Percentiles rank a stretch among this genome's conserved stretches.
Evolutionary conservation across 2,113 vertebrate genomes (phyloP).

Genomic region (Tringa solitaria): DNA sequence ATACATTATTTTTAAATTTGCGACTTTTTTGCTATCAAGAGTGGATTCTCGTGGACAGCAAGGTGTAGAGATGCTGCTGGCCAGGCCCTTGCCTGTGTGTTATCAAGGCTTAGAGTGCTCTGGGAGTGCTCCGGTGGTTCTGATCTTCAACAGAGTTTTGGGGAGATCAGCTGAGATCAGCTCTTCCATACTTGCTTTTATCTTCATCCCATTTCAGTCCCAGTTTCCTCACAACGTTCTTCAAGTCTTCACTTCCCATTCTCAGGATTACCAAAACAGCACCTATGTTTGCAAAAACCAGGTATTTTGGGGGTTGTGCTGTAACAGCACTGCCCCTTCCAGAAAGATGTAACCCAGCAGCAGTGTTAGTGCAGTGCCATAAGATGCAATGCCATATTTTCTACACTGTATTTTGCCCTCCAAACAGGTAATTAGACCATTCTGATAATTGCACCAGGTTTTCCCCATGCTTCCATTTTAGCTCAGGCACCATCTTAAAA

Average conservation of each 20-base stretch:
- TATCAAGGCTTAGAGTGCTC: neutral
- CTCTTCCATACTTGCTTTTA: neutral
- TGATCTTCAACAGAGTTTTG: neutral
- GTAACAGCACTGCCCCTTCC: neutral
- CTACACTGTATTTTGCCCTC: neutral
- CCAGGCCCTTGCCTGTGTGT: neutral
- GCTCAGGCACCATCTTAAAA: neutral
- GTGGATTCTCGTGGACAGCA: neutral
- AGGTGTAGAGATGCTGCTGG: neutral
- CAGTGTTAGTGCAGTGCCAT: neutral
- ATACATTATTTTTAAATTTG: neutral
- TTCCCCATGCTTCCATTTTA: neutral
- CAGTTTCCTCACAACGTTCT: neutral
- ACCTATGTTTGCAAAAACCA: neutral
- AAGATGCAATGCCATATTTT: neutral
- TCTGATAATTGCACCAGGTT: neutral
- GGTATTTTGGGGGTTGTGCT: neutral
- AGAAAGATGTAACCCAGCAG: neutral
- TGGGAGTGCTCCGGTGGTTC: fast-evolving
- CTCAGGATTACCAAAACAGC: neutral
- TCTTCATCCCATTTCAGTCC: neutral
- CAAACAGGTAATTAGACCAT: neutral
- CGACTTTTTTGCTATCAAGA: neutral
- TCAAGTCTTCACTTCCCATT: neutral
- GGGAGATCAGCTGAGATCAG: neutral